phyloP scores from a whole-genome alignment of 2,113 vertebrate species.

The Pluvialis apricaria region DNA sequence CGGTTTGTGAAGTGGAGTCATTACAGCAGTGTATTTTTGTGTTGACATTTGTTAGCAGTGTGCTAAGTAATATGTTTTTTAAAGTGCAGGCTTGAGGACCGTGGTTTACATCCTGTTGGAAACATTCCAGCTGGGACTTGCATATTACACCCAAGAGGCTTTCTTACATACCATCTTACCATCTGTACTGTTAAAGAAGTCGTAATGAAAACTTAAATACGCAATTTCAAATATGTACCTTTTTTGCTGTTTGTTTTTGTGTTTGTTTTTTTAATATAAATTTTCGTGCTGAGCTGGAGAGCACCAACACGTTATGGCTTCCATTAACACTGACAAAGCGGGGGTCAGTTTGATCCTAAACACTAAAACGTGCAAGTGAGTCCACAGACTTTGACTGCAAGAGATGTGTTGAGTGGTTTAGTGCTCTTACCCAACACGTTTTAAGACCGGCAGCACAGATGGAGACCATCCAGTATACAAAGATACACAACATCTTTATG shows the following conservation, averaged over 20 bases:
- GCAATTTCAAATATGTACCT: slow-evolving; percentile 7
- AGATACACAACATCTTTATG: slow-evolving; percentile 18
- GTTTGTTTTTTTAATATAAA: not conserved
- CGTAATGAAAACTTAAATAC: slow-evolving; percentile 51
- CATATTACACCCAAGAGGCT: slow-evolving; percentile 55
- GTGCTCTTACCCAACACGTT: slow-evolving; percentile 34
- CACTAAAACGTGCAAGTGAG: not conserved
- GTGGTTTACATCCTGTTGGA: slow-evolving; percentile 71
- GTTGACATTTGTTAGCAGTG: slow-evolving; percentile 71
- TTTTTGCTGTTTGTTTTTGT: not conserved
- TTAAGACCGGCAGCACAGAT: slow-evolving; percentile 57
- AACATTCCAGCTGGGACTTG: slow-evolving; percentile 55
- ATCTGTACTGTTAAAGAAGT: slow-evolving; percentile 55
- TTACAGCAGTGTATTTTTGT: slow-evolving; percentile 47
- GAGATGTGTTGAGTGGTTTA: slow-evolving; percentile 60
- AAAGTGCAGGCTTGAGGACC: slow-evolving; percentile 50
- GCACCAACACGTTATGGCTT: slow-evolving; percentile 20
- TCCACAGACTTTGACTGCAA: slow-evolving; percentile 16
- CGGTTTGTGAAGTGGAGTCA: slow-evolving; percentile 23
- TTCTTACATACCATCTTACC: slow-evolving; percentile 44
- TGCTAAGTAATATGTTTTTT: slow-evolving; percentile 69
- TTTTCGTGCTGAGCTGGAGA: slow-evolving; percentile 4
- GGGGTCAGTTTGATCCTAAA: slow-evolving; percentile 14
- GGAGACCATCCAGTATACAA: slow-evolving; percentile 23
- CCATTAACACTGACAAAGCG: slow-evolving; percentile 20